Conservation (phyloP, 2,113 vertebrate genomes). For the Melanocharis versteri region DNA sequence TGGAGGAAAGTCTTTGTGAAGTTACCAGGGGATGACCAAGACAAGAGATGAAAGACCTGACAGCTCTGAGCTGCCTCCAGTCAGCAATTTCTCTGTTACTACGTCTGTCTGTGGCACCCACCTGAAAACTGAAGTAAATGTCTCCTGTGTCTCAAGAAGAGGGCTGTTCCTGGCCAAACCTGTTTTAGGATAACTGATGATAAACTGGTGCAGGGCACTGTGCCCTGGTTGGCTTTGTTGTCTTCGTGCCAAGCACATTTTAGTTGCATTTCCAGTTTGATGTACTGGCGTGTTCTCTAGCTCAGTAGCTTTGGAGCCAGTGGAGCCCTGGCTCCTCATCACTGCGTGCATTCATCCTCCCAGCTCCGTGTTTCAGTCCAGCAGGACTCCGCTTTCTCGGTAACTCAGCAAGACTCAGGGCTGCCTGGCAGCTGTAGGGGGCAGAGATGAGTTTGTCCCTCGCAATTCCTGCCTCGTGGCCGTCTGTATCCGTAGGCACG, state of each 20-base stretch:
- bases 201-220: background rate
- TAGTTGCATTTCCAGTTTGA: background rate
- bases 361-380: background rate
- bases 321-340: background rate
- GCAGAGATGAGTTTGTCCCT: background rate
- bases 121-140: background rate
- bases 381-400: background rate
- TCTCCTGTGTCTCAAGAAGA: background rate
- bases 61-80: background rate
- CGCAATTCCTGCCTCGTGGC: fast-evolving
- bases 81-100: background rate
- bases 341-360: background rate
- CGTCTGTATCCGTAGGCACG: fast-evolving
- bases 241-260: background rate
- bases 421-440: background rate
- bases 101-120: background rate
- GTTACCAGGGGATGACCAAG: background rate
- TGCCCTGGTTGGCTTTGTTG: background rate
- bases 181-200: background rate
- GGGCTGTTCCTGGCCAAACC: background rate
- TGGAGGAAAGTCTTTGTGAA: background rate
- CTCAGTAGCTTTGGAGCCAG: fast-evolving
- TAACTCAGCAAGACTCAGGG: background rate
- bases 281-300: background rate
- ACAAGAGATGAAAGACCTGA: background rate